Percentiles rank a stretch among this genome's conserved stretches.
phyloP scores from a whole-genome alignment of 2,113 vertebrate genomes.

The Uropsilus gracilis region DNA sequence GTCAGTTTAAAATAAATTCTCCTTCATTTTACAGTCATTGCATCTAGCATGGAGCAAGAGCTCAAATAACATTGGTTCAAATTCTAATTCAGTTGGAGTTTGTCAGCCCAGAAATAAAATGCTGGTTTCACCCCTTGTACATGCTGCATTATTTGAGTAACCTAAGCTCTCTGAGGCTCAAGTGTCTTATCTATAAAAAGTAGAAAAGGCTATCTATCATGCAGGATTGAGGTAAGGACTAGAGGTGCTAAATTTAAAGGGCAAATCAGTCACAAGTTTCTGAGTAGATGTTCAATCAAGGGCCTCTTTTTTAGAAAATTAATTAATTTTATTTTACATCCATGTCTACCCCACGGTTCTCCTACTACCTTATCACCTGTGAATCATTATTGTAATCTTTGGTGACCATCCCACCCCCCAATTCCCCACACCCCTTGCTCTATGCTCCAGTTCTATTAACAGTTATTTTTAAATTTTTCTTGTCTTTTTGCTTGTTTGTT shows the following conservation, averaged over 20 bases:
- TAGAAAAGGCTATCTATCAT: slow-evolving; percentile 8
- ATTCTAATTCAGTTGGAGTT: slow-evolving; percentile 9
- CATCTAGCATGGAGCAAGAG: background rate
- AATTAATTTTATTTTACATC: no score
- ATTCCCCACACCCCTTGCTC: no score
- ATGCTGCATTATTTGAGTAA: slow-evolving; percentile 22
- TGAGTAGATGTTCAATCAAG: slow-evolving; percentile 9
- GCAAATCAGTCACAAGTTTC: background rate
- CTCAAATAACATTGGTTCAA: background rate
- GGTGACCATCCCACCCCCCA: no score
- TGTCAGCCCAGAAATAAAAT: slow-evolving; percentile 11
- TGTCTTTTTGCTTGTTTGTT: no score
- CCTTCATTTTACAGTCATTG: background rate
- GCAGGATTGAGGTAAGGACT: background rate
- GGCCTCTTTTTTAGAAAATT: background rate
- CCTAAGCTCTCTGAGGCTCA: slow-evolving; percentile 34
- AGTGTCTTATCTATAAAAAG: background rate
- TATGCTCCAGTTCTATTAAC: no score
- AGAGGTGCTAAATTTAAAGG: background rate
- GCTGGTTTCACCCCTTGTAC: background rate
- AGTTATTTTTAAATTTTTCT: no score
- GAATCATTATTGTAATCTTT: no score
- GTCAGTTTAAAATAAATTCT: background rate
- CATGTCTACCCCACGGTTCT: no score
- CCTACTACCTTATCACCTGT: no score